These are phyloP conservation scores for Pogonognathellus flavescens DNA, from an alignment of 1,140 invertebrate species.

Conservation along the genomic window DNA sequence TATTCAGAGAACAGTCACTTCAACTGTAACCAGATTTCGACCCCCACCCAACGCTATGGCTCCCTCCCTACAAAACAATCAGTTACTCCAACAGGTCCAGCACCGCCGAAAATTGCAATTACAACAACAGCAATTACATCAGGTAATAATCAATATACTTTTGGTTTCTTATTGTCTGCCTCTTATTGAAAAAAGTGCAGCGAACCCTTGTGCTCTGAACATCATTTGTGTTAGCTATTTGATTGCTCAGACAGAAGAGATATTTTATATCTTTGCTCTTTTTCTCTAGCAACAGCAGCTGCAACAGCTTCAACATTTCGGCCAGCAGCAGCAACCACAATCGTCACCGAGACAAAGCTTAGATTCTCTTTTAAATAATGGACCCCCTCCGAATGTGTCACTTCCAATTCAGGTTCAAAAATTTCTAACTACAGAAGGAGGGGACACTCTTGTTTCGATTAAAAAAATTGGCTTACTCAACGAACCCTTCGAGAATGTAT, in stretches of 20 bases:
- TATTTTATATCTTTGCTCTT: too few species aligned
- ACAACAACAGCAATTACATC: conserved; percentile 66
- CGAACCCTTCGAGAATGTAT: too few species aligned
- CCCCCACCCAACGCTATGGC: conserved; percentile 58
- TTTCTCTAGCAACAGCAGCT: conserved; percentile 41
- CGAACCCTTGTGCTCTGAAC: too few species aligned
- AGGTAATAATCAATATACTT: too few species aligned
- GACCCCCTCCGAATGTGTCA: conserved; percentile 61
- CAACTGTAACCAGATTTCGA: conserved; percentile 68
- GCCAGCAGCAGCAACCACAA: conserved; percentile 61
- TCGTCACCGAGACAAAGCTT: conserved; percentile 64
- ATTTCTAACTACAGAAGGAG: too few species aligned
- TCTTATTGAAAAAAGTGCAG: too few species aligned
- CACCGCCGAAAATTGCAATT: conserved; percentile 49
- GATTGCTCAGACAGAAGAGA: too few species aligned
- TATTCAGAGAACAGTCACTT: conserved; percentile 62
- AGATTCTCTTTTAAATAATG: conserved; percentile 59
- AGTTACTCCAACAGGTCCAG: conserved; percentile 67
- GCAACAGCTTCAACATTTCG: conserved; percentile 58
- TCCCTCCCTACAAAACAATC: conserved; percentile 64
- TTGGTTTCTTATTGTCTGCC: too few species aligned
- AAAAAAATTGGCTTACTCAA: too few species aligned
- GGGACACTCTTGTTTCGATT: too few species aligned
- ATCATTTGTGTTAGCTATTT: too few species aligned
- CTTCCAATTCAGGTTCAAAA: conserved; percentile 22